Evolutionary conservation across 1,140 invertebrate species (phyloP).

Genomic region (Fopius arisanus): DNA sequence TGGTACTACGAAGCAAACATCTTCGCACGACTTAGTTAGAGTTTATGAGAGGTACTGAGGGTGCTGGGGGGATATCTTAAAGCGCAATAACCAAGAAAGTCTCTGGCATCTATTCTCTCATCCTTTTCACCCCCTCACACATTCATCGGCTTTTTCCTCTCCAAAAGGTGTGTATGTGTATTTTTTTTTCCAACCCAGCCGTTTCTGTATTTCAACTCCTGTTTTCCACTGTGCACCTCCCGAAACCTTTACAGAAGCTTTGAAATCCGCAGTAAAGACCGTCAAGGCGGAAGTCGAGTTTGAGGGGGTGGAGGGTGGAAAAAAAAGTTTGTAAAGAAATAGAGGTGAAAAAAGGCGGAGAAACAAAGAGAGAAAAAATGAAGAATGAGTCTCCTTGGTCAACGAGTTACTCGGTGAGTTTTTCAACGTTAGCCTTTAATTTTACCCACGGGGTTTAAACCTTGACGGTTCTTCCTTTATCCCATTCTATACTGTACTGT

Average conservation of each 20-base stretch:
- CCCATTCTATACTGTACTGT: constrained; percentile 16
- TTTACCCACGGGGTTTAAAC: constrained; percentile 14
- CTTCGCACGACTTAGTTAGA: constrained; percentile 7
- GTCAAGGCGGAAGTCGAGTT: constrained; percentile 1
- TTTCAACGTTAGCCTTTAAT: constrained; percentile 29
- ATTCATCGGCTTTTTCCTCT: neutral
- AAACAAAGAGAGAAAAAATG: constrained; percentile 10
- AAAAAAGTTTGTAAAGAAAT: neutral
- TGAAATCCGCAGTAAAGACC: constrained; percentile 30
- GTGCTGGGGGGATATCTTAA: constrained; percentile 37
- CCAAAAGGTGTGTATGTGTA: neutral
- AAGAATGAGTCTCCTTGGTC: constrained; percentile 28
- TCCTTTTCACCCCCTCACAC: neutral
- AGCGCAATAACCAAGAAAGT: constrained; percentile 46
- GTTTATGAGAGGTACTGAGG: neutral
- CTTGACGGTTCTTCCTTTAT: constrained; percentile 14
- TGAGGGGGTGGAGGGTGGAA: neutral
- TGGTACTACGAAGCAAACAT: constrained; percentile 31
- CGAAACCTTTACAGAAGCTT: constrained; percentile 9
- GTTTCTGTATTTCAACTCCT: constrained; percentile 25
- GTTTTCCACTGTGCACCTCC: constrained; percentile 12
- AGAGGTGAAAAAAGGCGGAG: neutral
- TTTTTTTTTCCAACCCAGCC: neutral
- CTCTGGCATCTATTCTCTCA: neutral
- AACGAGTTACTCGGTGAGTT: constrained; percentile 25